These are phyloP conservation scores for Mormyrus lacerda DNA, from an alignment of 2,113 vertebrate species.

Conservation along the genomic window DNA sequence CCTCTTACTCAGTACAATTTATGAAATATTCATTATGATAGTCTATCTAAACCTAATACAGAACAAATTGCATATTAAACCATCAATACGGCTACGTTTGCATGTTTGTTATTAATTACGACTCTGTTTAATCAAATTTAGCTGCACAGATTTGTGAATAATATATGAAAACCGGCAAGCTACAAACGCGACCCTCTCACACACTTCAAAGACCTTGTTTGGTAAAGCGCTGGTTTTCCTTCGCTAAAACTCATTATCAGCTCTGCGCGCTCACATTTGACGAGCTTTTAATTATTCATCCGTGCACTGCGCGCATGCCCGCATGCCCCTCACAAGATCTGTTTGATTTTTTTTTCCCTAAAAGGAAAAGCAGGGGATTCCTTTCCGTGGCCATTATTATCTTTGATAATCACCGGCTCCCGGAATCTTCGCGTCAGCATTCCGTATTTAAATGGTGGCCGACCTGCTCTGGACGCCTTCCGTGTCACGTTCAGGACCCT, in stretches of 20 bases:
- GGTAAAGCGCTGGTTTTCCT: conserved; percentile 38
- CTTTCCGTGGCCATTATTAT: conserved; percentile 53
- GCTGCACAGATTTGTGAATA: neutral
- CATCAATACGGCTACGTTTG: conserved; percentile 3
- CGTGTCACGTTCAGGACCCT: conserved; percentile 55
- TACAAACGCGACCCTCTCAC: neutral
- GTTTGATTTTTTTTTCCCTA: conserved; percentile 38
- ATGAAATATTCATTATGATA: conserved; percentile 16
- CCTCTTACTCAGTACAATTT: neutral
- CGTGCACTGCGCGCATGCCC: conserved; percentile 34
- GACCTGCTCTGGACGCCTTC: neutral
- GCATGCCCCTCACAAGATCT: conserved; percentile 50
- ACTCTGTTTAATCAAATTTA: conserved; percentile 10
- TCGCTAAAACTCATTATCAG: conserved; percentile 54
- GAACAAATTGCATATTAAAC: conserved; percentile 13
- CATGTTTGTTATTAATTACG: conserved; percentile 11
- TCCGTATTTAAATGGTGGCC: conserved; percentile 53
- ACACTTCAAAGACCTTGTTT: conserved; percentile 18
- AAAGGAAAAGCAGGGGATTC: conserved; percentile 48
- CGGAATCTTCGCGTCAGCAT: conserved; percentile 52
- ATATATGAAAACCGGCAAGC: conserved; percentile 22
- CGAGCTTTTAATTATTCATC: conserved; percentile 58
- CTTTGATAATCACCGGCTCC: conserved; percentile 59
- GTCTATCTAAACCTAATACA: conserved; percentile 5
- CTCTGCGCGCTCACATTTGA: conserved; percentile 52